Evolutionary conservation across 2,113 vertebrate genomes (phyloP).

Genomic region (Platanista minor): DNA sequence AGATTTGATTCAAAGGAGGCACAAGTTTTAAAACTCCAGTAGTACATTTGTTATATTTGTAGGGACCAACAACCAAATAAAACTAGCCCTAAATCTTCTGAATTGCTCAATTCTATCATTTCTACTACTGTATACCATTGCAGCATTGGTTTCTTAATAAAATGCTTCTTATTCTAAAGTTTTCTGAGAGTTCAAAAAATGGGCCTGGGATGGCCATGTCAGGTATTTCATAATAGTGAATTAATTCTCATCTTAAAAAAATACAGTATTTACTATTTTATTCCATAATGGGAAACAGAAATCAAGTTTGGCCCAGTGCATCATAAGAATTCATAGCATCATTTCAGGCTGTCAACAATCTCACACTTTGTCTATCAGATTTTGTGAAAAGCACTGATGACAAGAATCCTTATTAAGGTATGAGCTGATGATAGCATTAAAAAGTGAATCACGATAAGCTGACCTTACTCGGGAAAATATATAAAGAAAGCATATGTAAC

Average conservation of each 20-base stretch:
- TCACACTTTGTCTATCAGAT: neutral
- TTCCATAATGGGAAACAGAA: neutral
- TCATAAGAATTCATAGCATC: neutral
- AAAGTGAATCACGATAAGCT: constrained; percentile 26
- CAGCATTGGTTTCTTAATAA: neutral
- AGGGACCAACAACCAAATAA: neutral
- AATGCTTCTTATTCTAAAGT: neutral
- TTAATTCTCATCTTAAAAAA: constrained; percentile 3
- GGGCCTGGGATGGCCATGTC: neutral
- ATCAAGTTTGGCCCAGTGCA: neutral
- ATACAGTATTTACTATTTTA: neutral
- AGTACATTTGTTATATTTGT: neutral
- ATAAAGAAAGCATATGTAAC: constrained; percentile 22
- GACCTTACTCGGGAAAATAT: constrained; percentile 56
- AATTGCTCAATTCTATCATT: neutral
- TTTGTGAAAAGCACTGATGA: neutral
- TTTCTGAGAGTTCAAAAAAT: neutral
- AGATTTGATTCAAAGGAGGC: neutral
- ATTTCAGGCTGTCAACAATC: neutral
- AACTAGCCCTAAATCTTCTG: neutral
- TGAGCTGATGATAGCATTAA: neutral
- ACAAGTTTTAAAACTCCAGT: neutral
- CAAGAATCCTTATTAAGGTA: neutral
- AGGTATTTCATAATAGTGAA: constrained; percentile 10
- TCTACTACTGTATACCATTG: neutral